Evolutionary conservation across 2,797 vertebrate species (phyloP), one percentile per base, ranked within the genome.

Genomic region (Oophaga sylvatica): DNA sequence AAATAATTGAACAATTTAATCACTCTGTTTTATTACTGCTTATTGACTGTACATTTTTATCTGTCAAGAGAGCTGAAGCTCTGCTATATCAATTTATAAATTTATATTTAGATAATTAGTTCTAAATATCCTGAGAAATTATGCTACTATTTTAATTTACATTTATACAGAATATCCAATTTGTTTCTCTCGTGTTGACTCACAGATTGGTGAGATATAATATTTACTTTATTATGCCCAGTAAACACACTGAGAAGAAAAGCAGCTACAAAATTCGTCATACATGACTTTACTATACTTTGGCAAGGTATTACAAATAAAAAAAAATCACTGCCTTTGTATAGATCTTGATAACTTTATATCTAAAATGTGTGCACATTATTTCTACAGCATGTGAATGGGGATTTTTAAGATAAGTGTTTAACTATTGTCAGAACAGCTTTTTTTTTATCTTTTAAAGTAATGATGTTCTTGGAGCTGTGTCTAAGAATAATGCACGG

Each of bases 81-180:
- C 48, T 26, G 22, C 48, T 77, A 77, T 56, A 77, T 77, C 75
- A 77, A 56, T 77, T 77, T 53, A 56, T 77, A 26, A 26, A 26
- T 26, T 26, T 26, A 26, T 26, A 26, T 26, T 26, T 26, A 26
- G 26, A 53, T 53, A 77, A 77, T 77, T 77, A 77, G 8, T 56
- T 53, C 75, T 77, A 77, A 77, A 77, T 77, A 77, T 77, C 75
- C 48, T 56, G 75, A 77, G 15, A 77, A 53, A 77, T 77, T 26
- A 48, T 26, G 22, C 45, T 26, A 22, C 12, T 26, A 56, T 56
- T 77, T 77, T 56, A 48, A 53, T 26, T 77, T 56, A 56, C 53
- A 77, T 56, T 53, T 77, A 56, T 77, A 26, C 48, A 16, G 48
- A 77, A 12, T 15, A 77, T 56, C 11, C 22, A 77, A 16, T 53